Evolutionary conservation across 1,140 invertebrate species (phyloP), one percentile per base, ranked within the genome.

Genomic region (Trichonephila inaurata): DNA sequence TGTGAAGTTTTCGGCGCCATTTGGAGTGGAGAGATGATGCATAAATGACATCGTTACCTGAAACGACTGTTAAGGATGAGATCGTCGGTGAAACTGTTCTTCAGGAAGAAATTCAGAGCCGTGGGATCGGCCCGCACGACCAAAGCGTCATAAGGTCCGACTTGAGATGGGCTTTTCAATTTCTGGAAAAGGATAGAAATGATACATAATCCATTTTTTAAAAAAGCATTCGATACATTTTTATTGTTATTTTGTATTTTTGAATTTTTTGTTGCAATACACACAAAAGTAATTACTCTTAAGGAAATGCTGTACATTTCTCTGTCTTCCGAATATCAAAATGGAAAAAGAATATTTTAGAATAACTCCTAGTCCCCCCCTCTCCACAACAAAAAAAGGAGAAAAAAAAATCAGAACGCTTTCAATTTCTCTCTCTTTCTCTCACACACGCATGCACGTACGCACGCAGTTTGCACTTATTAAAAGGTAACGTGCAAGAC

Each of bases 41-140:
- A 77, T 40, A 66, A 33, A 64, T n/a, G 61, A 88, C 28, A 62
- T 77, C 62, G 60, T 91, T 94, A 94, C 95, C 95, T 95, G 95
- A 96, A 96, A 94, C 95, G 95, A 89, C 95, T 96, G 94, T 96
- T 96, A 21, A 96, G 95, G 12, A 96, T 95, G 58, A 96, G 94
- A 94, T 96, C 96, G 94, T 96, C 96, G 83, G 95, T 95, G 94
- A 96, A 96, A 14, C 95, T 96, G 95, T 95, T 96, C 86, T 95
- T 95, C 66, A 95, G 93, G 94, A 96, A 96, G 94, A 96, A 96
- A 0, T 95, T 95, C 8, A 93, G 51, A 66, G 96, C 95, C 33
- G 95, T 95, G 94, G 95, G 95, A 91, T 96, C 96, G 62, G 96
- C 96, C 94, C 96, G 95, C 1, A 96, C 95, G 16, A 96, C 96